Evolutionary conservation across 2,888 invertebrate species (phyloP).

Genomic region (Macrophya annulata): DNA sequence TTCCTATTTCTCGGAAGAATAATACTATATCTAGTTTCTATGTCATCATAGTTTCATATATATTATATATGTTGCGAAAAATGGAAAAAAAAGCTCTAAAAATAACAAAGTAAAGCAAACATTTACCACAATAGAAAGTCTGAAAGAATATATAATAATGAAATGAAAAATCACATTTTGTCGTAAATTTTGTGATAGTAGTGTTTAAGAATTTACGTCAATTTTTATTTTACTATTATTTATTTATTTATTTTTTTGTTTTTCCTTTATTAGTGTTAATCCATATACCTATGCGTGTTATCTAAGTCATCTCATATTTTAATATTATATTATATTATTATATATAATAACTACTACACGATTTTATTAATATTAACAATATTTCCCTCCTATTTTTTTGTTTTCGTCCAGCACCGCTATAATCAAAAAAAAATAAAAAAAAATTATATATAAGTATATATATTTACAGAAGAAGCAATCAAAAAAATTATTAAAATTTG

Average conservation of each 20-base stretch:
- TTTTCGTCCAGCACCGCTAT: neutral
- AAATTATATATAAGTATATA: neutral
- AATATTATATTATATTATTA: neutral
- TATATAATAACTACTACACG: constrained; percentile 1
- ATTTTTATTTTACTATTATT: neutral
- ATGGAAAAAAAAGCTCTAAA: neutral
- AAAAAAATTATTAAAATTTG: constrained; percentile 34
- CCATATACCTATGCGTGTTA: neutral
- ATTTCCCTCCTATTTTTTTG: neutral
- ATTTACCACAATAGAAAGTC: constrained; percentile 15
- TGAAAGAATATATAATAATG: neutral
- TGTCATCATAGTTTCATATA: neutral
- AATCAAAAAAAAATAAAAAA: neutral
- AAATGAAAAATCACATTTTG: constrained; percentile 10
- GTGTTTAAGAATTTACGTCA: constrained; percentile 33
- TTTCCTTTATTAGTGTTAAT: neutral
- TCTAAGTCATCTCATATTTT: constrained; percentile 24
- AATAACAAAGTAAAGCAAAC: neutral
- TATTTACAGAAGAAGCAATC: constrained; percentile 40
- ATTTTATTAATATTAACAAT: neutral
- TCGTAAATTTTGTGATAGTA: constrained; percentile 52
- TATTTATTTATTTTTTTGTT: neutral
- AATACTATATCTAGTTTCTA: neutral
- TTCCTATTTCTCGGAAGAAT: neutral
- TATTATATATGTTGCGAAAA: neutral